phyloP scores from a whole-genome alignment of 2,113 vertebrate genomes.

The Murina feae region DNA sequence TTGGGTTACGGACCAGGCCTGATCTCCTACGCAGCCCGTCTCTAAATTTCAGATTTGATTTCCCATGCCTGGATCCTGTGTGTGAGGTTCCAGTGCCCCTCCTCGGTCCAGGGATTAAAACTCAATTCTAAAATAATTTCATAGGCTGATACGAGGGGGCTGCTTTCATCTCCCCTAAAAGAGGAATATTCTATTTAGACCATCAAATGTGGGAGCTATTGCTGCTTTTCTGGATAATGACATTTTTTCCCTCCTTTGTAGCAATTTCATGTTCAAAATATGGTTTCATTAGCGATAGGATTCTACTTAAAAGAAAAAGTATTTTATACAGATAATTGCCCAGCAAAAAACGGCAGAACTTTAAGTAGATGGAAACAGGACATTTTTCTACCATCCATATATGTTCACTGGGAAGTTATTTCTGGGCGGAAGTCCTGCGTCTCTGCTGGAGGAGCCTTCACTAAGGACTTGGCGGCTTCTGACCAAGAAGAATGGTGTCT shows the following conservation, averaged over 20 bases:
- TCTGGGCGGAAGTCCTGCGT: background rate
- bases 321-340: constrained; percentile 52
- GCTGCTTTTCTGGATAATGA: constrained; percentile 50
- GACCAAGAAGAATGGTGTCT: background rate
- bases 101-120: constrained; percentile 48
- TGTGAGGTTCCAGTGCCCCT: background rate
- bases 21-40: background rate
- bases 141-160: constrained; percentile 30
- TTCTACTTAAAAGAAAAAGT: constrained; percentile 46
- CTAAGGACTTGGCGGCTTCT: background rate
- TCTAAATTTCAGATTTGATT: background rate
- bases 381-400: background rate
- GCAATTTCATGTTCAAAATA: constrained; percentile 62
- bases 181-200: constrained; percentile 33
- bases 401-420: background rate
- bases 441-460: background rate
- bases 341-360: background rate
- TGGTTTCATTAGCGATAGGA: constrained; percentile 59
- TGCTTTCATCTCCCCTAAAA: constrained; percentile 53
- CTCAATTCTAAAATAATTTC: constrained; percentile 47
- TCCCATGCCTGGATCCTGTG: background rate
- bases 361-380: background rate
- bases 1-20: constrained; percentile 36
- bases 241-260: constrained; percentile 2
- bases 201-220: background rate